Evolutionary conservation across 2,888 invertebrate species (phyloP), one percentile per base, ranked within the genome.

Genomic region (Pristionchus fissidentatus): DNA sequence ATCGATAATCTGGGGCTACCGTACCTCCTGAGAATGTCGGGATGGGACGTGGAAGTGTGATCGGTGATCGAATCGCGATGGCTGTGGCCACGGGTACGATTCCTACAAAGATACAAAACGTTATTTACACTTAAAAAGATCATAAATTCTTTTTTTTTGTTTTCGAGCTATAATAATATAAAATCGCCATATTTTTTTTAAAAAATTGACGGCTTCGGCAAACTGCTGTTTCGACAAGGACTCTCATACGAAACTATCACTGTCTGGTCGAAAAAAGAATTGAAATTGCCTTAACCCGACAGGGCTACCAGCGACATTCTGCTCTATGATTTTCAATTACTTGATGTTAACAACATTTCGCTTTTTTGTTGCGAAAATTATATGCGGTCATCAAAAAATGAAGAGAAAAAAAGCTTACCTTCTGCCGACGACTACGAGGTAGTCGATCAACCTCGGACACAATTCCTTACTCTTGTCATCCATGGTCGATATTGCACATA

Each of bases 371-470:
- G 29, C 7, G 8, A 29, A 29, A 60, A 8, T 29, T 2, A n/a
- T n/a, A n/a, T 22, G 15, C 35, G 1, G 22, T 22, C 3, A 66
- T 8, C 3, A 38, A n/a, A 13, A 5, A 22, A 32, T 1, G n/a
- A 0, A 4, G 22, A 32, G 1, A 3, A 49, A 29, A 22, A 77
- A 15, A 3, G 32, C 57, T 19, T 22, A 41, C 49, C 70, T 79
- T 77, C 88, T 87, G 91, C 99, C 98, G 90, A 98, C 97, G 92
- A 99, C 96, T 90, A 98, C 96, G 93, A 99, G 94, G 94, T 99
- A 99, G 95, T 99, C 99, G 94, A 94, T 92, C 84, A 95, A 93
- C 60, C 95, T 93, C 38, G 95, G 95, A 92, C 94, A 94, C 90
- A 95, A 93, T 88, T 93, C 93, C 84, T 89, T 88, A 38, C 89